These are phyloP conservation scores for Lerema accius DNA, from an alignment of 1,140 invertebrate species.

Conservation along the genomic window DNA sequence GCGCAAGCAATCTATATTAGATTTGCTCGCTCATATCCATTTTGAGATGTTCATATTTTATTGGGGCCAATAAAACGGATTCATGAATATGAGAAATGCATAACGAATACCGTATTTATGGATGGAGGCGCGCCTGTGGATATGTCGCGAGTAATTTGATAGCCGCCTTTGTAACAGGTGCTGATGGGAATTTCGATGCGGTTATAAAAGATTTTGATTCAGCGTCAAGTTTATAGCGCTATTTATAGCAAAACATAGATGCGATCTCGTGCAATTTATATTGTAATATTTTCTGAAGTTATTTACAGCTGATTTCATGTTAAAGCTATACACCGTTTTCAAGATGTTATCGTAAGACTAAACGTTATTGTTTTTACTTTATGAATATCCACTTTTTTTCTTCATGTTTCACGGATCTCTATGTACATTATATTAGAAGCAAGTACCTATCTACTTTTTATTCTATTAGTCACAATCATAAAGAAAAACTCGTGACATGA, in stretches of 20 bases:
- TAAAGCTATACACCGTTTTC: background rate
- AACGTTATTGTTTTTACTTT: background rate
- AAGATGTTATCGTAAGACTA: background rate
- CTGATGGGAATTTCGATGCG: conserved; percentile 73
- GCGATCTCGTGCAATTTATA: conserved; percentile 11
- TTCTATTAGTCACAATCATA: too few relatives aligned
- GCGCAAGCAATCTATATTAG: conserved; percentile 82
- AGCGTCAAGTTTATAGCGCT: conserved; percentile 25
- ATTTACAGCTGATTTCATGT: background rate
- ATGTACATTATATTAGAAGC: too few relatives aligned
- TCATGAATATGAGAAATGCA: conserved; percentile 83
- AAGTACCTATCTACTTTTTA: too few relatives aligned
- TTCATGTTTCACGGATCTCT: too few relatives aligned
- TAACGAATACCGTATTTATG: conserved; percentile 82
- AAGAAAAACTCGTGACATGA: background rate
- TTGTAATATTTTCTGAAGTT: conserved; percentile 1
- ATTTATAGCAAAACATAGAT: conserved; percentile 22
- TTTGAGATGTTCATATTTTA: conserved; percentile 84
- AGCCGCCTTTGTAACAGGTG: conserved; percentile 81
- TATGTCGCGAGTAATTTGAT: conserved; percentile 80
- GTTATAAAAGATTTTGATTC: conserved; percentile 54
- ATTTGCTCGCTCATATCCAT: conserved; percentile 82
- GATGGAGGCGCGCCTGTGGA: conserved; percentile 72
- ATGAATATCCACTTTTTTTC: too few relatives aligned
- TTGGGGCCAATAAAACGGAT: conserved; percentile 84